phyloP scores from a whole-genome alignment of 1,140 invertebrate genomes.

The Periplaneta americana region DNA sequence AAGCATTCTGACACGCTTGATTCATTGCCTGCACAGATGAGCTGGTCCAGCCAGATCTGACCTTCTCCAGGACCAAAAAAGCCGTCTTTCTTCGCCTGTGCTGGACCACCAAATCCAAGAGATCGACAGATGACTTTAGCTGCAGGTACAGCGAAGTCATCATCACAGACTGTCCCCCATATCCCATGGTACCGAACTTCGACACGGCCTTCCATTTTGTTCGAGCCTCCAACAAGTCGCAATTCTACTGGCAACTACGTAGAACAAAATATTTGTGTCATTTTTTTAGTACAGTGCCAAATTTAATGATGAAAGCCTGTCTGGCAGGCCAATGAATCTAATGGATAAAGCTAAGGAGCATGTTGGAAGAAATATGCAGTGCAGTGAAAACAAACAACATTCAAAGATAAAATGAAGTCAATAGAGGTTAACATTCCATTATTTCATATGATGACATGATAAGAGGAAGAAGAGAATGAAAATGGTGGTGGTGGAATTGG shows the following conservation, averaged over 20 bases:
- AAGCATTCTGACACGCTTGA: slow-evolving; percentile 52
- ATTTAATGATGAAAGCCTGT: no score
- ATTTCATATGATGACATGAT: no score
- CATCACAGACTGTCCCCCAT: slow-evolving; percentile 77
- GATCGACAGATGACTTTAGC: slow-evolving; percentile 60
- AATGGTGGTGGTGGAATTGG: no score
- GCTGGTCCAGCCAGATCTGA: slow-evolving; percentile 68
- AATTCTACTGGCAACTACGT: slow-evolving; percentile 50
- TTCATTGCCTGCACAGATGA: slow-evolving; percentile 66
- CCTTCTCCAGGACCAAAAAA: slow-evolving; percentile 45
- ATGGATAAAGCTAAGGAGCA: no score
- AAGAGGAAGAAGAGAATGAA: no score
- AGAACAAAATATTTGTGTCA: no score
- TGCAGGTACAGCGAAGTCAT: slow-evolving; percentile 60
- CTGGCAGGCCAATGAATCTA: no score
- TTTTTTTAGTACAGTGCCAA: no score
- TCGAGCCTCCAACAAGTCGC: slow-evolving; percentile 53
- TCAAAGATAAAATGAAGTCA: no score
- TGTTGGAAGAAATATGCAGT: no score
- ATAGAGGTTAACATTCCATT: no score
- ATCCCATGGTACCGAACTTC: slow-evolving; percentile 62
- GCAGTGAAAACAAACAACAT: no score
- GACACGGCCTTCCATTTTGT: slow-evolving; percentile 53
- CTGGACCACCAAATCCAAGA: slow-evolving; percentile 27
- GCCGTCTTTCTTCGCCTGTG: slow-evolving; percentile 31